Evolutionary conservation across 1,140 invertebrate genomes (phyloP), one percentile per base, ranked within the genome.

Genomic region (Lethocerus indicus): DNA sequence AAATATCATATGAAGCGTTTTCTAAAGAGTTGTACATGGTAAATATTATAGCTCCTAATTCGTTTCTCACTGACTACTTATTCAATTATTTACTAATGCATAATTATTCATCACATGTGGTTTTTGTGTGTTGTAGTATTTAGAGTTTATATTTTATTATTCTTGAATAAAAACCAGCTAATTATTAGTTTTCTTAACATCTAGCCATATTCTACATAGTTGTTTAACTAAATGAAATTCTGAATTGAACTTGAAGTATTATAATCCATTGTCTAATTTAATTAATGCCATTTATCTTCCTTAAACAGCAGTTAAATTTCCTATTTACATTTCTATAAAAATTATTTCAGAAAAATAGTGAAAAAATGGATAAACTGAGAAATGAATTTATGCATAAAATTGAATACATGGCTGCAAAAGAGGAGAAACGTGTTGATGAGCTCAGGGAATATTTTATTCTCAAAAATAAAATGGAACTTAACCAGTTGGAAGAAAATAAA

Each of bases 401-500:
- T 1, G 70, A 75, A 58, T 83, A 90, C 59, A 75, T 89, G 52
- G 84, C 90, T 62, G 67, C 74, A 16, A 83, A 87, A 58, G 84
- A 82, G 57, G 84, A 89, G 39, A 77, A 81, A 60, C 83, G 84
- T 60, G 73, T 91, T 58, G 64, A 73, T 23, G 72, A 72, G 50
- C 73, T 84, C 25, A 75, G 83, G 56, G 69, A 79, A 47, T 82
- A 88, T 52, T 64, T 89, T 21, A 78, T 78, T 18, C 67, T 87
- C 0, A 77, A 83, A 55, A 78, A 83, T 56, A 73, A 74, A 54
- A 78, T 78, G 60, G 83, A 87, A 68, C 74, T 91, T 60, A 73
- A 79, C 36, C 86, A 92, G 69, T 75, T 90, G 7, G 87, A 93
- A 61, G 86, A 92, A 59, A 71, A 86, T 40, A 93, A 92, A 64